phyloP scores from a whole-genome alignment of 2,797 vertebrate genomes.

The Liparis tanakae region DNA sequence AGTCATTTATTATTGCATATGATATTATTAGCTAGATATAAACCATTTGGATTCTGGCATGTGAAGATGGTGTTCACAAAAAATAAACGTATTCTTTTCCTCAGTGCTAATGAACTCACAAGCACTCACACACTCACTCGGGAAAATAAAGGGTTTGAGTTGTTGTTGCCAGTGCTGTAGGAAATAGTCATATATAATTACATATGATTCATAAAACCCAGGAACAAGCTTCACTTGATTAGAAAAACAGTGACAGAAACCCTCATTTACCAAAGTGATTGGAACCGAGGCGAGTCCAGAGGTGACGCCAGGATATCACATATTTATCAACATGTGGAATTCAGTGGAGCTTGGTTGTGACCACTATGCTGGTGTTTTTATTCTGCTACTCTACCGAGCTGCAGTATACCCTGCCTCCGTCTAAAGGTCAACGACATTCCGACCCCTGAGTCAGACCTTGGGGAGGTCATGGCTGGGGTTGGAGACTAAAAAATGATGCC shows the following conservation, averaged over 20 bases:
- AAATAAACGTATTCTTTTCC: background rate
- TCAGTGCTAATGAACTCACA: background rate
- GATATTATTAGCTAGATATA: background rate
- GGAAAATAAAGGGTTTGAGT: background rate
- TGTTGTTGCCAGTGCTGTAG: background rate
- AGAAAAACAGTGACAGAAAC: background rate
- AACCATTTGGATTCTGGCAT: no score
- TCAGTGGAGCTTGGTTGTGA: background rate
- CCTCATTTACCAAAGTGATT: background rate
- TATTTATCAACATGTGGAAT: background rate
- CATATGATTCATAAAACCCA: background rate
- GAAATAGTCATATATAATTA: background rate
- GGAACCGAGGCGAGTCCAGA: background rate
- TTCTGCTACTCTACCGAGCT: background rate
- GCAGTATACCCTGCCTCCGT: background rate
- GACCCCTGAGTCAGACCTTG: constrained; percentile 6
- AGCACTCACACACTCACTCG: background rate
- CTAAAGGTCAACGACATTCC: constrained; percentile 6
- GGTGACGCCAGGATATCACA: background rate
- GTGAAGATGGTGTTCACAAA: no score
- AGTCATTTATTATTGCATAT: background rate
- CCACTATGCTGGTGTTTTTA: background rate
- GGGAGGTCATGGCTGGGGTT: constrained; percentile 24
- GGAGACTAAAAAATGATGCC: constrained; percentile 23
- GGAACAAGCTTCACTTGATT: background rate